Conservation (phyloP, 2,797 vertebrate genomes). For the Coregonus suidteri region DNA sequence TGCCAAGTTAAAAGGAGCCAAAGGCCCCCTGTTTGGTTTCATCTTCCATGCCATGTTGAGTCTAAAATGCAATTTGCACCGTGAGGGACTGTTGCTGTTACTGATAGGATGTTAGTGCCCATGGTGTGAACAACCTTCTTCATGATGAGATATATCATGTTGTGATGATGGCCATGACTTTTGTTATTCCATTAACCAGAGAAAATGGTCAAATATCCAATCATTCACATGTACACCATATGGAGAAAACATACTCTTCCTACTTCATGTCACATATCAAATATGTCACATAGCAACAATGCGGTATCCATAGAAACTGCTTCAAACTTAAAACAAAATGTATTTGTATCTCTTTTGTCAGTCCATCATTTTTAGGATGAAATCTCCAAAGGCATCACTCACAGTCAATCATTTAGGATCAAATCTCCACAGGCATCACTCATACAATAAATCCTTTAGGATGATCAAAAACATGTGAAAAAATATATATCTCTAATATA, state of each 20-base stretch:
- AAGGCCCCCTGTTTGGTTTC: constrained; percentile 34
- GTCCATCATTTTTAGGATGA: too few species aligned
- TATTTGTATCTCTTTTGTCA: constrained; percentile 55
- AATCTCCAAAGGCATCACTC: too few species aligned
- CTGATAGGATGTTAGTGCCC: not conserved
- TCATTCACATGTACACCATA: not conserved
- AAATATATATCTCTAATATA: too few species aligned
- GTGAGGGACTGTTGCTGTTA: constrained; percentile 9
- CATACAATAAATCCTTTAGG: too few species aligned
- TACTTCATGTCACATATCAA: constrained; percentile 18
- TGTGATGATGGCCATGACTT: constrained; percentile 15
- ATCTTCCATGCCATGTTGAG: constrained; percentile 36
- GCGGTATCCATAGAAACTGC: constrained; percentile 71
- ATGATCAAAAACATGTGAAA: too few species aligned
- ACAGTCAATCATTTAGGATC: too few species aligned
- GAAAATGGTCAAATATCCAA: not conserved
- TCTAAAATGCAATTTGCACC: too few species aligned
- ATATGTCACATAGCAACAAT: constrained; percentile 71
- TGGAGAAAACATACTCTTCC: constrained; percentile 31
- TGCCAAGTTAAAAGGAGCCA: constrained; percentile 31
- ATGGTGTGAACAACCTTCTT: constrained; percentile 32
- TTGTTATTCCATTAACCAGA: not conserved
- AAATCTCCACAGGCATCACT: too few species aligned
- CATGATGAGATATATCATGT: constrained; percentile 14
- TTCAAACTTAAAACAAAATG: constrained; percentile 44